Evolutionary conservation across 1,140 invertebrate species (phyloP).

Genomic region (Frieseomelitta varia): DNA sequence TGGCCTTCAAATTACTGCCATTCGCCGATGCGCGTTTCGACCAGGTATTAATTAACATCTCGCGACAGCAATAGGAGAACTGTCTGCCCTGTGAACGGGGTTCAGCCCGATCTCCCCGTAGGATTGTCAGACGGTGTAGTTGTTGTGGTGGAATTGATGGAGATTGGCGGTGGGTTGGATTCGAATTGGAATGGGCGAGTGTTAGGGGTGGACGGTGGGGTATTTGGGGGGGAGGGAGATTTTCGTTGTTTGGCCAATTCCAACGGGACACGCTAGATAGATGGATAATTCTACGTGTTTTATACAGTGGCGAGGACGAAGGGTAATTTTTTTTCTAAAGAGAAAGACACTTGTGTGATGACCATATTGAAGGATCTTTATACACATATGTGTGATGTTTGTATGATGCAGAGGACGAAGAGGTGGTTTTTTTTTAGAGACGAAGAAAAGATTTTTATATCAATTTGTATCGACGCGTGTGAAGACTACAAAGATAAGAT

Average conservation of each 20-base stretch:
- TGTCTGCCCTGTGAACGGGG: background rate
- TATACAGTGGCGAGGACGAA: background rate
- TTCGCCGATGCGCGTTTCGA: slow-evolving; percentile 57
- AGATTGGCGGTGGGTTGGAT: background rate
- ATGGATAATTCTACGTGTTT: too few relatives aligned
- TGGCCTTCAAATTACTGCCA: slow-evolving; percentile 70
- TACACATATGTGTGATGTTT: too few relatives aligned
- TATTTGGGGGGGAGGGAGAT: background rate
- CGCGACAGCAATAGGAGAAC: slow-evolving; percentile 32
- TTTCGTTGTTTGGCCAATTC: background rate
- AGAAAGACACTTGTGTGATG: too few relatives aligned
- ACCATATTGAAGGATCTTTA: too few relatives aligned
- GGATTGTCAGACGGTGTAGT: background rate
- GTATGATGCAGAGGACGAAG: too few relatives aligned
- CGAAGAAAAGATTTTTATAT: too few relatives aligned
- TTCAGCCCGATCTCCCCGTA: background rate
- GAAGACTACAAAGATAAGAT: too few relatives aligned
- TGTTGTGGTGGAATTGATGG: background rate
- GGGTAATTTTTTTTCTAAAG: too few relatives aligned
- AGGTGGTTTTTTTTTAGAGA: too few relatives aligned
- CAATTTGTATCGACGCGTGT: too few relatives aligned
- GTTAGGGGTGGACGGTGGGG: too few relatives aligned
- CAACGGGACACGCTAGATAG: too few relatives aligned
- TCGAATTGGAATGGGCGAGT: background rate
- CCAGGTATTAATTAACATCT: slow-evolving; percentile 72